phyloP scores from a whole-genome alignment of 2,888 invertebrate genomes.

The Poecilus cupreus region DNA sequence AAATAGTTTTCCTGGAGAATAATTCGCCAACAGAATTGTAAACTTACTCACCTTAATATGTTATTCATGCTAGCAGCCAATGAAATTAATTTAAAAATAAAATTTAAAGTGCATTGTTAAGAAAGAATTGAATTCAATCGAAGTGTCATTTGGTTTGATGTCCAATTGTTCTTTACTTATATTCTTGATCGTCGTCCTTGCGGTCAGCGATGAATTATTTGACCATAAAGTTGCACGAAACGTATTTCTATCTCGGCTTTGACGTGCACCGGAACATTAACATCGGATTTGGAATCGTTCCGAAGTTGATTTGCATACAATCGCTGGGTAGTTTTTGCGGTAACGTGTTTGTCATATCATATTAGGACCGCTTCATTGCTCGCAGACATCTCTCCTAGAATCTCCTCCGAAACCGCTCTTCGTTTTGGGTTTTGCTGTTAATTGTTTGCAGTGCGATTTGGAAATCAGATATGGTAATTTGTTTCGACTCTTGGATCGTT shows the following conservation, averaged over 20 bases:
- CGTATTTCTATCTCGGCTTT: neutral
- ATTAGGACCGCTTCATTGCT: neutral
- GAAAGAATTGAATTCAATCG: slow-evolving; percentile 12
- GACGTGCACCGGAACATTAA: slow-evolving; percentile 7
- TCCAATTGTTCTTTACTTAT: neutral
- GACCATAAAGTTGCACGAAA: neutral
- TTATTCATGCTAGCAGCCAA: too few species aligned
- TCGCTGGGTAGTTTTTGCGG: slow-evolving; percentile 17
- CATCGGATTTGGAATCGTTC: neutral
- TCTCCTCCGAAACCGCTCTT: neutral
- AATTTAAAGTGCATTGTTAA: neutral
- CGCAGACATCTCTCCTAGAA: slow-evolving; percentile 11
- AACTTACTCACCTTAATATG: too few species aligned
- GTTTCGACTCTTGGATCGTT: slow-evolving; percentile 3
- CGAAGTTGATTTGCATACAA: slow-evolving; percentile 34
- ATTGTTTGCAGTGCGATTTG: slow-evolving; percentile 17
- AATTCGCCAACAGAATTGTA: too few species aligned
- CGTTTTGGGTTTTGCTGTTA: slow-evolving; percentile 17
- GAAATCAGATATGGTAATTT: slow-evolving; percentile 24
- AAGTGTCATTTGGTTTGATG: slow-evolving; percentile 21
- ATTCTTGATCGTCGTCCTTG: neutral
- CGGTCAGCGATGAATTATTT: neutral
- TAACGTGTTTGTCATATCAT: slow-evolving; percentile 22
- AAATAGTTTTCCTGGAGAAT: too few species aligned
- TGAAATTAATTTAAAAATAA: neutral